phyloP scores from a whole-genome alignment of 30 jellyfish, hydroid and myxozoan species.

The Aurelia sp. region DNA sequence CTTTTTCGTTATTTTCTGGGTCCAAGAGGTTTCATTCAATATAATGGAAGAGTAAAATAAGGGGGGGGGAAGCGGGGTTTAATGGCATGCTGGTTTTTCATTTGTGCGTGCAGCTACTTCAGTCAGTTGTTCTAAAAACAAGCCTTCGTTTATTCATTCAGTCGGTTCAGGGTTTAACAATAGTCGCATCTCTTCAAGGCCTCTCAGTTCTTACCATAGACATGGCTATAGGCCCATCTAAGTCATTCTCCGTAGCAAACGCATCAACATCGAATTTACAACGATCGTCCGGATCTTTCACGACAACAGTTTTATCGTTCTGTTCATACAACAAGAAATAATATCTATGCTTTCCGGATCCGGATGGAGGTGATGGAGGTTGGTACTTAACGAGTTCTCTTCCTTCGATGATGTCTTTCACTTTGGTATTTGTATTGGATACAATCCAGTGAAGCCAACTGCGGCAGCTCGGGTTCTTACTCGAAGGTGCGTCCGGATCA shows the following conservation, averaged over 20 bases:
- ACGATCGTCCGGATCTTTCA: conserved; percentile 57
- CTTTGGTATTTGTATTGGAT: conserved; percentile 31
- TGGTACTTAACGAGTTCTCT: conserved; percentile 58
- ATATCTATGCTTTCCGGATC: conserved; percentile 77
- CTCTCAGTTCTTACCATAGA: conserved; percentile 66
- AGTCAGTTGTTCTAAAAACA: no score
- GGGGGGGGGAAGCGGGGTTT: no score
- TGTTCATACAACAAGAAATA: conserved; percentile 59
- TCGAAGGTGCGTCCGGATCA: conserved; percentile 94
- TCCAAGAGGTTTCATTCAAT: no score
- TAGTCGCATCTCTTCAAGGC: not conserved
- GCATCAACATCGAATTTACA: conserved; percentile 76
- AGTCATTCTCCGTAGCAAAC: conserved; percentile 48
- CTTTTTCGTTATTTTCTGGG: no score
- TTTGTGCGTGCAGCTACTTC: no score
- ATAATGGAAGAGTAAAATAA: no score
- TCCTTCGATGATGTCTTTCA: conserved; percentile 22
- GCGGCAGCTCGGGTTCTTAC: conserved; percentile 79
- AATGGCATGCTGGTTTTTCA: no score
- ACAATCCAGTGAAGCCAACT: conserved; percentile 91
- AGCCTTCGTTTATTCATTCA: no score
- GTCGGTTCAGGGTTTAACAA: not conserved
- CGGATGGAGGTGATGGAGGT: conserved; percentile 79
- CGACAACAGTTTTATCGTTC: conserved; percentile 61
- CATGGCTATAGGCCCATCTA: conserved; percentile 66